phyloP scores from a whole-genome alignment of 1,140 invertebrate genomes.

The Lycorma delicatula region DNA sequence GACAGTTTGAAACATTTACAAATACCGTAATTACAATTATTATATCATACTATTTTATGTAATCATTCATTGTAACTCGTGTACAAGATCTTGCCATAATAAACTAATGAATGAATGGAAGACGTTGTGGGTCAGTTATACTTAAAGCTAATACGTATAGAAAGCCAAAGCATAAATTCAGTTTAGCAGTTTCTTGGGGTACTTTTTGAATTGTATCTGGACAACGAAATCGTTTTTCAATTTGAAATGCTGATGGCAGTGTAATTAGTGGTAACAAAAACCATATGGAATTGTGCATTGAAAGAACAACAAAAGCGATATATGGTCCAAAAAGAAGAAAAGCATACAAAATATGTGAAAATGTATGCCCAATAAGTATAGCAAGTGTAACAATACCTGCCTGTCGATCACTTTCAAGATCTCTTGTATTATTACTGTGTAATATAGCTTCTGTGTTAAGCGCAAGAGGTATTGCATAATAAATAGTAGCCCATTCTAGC shows the following conservation, averaged over 20 bases:
- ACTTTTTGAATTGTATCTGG: constrained; percentile 67
- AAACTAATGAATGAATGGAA: constrained; percentile 30
- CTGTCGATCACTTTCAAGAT: constrained; percentile 45
- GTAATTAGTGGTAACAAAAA: constrained; percentile 83
- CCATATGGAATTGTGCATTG: constrained; percentile 74
- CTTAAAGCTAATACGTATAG: constrained; percentile 73
- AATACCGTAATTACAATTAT: no score
- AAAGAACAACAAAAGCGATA: constrained; percentile 75
- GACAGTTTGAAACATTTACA: no score
- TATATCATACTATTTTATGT: no score
- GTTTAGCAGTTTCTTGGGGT: constrained; percentile 76
- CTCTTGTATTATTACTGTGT: constrained; percentile 89
- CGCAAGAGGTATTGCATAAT: constrained; percentile 88
- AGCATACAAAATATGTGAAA: constrained; percentile 84
- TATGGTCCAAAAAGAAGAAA: constrained; percentile 87
- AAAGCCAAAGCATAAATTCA: constrained; percentile 86
- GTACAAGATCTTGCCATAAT: no score
- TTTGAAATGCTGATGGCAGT: constrained; percentile 74
- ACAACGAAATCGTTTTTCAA: constrained; percentile 81
- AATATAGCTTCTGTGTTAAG: constrained; percentile 91
- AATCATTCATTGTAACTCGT: no score
- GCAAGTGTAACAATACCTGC: constrained; percentile 63
- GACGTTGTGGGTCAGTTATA: constrained; percentile 31
- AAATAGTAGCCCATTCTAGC: constrained; percentile 75
- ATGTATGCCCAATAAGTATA: constrained; percentile 83